Evolutionary conservation across 2,888 invertebrate species (phyloP).

Genomic region (Erpobdella octoculata): DNA sequence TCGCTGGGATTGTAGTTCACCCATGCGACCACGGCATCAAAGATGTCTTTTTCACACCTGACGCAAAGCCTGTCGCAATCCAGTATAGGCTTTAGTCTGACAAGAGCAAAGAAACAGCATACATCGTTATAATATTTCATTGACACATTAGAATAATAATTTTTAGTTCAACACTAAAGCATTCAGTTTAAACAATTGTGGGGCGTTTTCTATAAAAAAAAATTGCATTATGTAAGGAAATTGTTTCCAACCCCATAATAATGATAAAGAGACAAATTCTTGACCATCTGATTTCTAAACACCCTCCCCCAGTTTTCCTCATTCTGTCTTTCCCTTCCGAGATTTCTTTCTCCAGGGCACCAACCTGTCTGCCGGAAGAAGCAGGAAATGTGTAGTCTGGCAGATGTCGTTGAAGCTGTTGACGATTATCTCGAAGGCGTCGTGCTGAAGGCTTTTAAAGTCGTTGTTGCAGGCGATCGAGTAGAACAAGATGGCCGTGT

Average conservation of each 20-base stretch:
- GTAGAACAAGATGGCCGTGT: slow-evolving; percentile 14
- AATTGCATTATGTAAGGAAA: too few relatives aligned
- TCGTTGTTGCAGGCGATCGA: slow-evolving; percentile 23
- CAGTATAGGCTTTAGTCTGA: slow-evolving; percentile 19
- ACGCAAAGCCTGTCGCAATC: slow-evolving; percentile 1
- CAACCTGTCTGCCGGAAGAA: slow-evolving; percentile 16
- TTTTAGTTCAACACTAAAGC: too few relatives aligned
- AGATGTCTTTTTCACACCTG: slow-evolving; percentile 20
- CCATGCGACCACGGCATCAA: slow-evolving; percentile 22
- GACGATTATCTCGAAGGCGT: slow-evolving; percentile 6
- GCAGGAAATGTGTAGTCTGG: slow-evolving; percentile 15
- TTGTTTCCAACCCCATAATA: too few relatives aligned
- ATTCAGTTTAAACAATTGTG: too few relatives aligned
- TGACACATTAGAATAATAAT: too few relatives aligned
- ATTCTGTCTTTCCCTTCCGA: too few relatives aligned
- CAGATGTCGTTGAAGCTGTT: slow-evolving; percentile 12
- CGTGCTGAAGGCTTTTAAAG: background rate
- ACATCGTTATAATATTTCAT: too few relatives aligned
- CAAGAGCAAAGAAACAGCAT: background rate
- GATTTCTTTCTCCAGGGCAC: too few relatives aligned
- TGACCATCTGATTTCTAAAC: too few relatives aligned
- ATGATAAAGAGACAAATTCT: too few relatives aligned
- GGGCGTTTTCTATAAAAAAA: too few relatives aligned
- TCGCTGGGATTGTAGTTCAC: slow-evolving; percentile 10
- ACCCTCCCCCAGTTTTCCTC: too few relatives aligned